Base-by-base conservation (phyloP, 2,797 vertebrate genomes). In the Phalloptychus januarius region DNA sequence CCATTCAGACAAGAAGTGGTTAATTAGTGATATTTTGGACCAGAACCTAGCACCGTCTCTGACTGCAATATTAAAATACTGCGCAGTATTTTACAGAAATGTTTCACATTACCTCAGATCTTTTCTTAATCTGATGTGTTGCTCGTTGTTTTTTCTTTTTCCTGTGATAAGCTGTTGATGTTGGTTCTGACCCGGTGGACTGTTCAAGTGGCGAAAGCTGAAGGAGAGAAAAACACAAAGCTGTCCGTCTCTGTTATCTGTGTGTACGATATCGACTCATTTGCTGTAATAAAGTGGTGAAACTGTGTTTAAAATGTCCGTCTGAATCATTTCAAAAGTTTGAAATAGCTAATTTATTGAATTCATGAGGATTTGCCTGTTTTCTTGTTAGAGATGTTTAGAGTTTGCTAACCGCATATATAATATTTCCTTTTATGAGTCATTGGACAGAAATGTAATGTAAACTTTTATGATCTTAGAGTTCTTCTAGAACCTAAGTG, bases 251-350 rank as follows among this genome's bases (percentile, higher is more conserved):
- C 81, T 91, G 89, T 90, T 87, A 83, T 90, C 83, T 91, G 89
- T 93, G 83, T 84, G 88, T 93, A 91, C 63, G 81, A 90, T 90
- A 93, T 92, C 86, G 83, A 90, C 86, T 92, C 91, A 92, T 93
- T 93, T 92, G 92, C 90, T 93, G 90, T 93, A 94, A 94, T 94
- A 94, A 94, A 94, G 93, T 93, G 92, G 90, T 93, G 91, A 93
- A 93, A 91, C 89, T 90, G 91, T 94, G 90, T 67, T 48, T 18
- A n/a, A 33, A 46, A 77, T 0, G n/a, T 79, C 36, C 0, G 71
- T 71, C 36, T 77, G 16, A 40, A n/a, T 80, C 20, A 45, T 71
- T 58, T 79, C 25, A 54, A 54, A 54, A 54, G 52, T 12, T 54
- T 3, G n/a, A 54, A n/a, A n/a, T 54, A n/a, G 52, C 25, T 5